These are phyloP conservation scores for Volucella bombylans DNA, from an alignment of 2,888 invertebrate genomes.

Conservation along the genomic window DNA sequence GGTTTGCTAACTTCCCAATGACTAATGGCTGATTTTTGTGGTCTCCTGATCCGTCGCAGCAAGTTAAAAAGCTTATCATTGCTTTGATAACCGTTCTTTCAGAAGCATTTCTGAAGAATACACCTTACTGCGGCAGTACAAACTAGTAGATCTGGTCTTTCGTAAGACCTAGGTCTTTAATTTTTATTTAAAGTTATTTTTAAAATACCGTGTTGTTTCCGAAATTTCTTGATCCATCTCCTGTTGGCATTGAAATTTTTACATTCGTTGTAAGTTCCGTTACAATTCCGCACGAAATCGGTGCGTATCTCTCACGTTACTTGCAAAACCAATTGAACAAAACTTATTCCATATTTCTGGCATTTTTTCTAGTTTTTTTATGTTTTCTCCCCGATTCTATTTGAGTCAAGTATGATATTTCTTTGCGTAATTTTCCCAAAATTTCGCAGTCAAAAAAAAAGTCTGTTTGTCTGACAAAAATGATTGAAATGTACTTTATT, in stretches of 20 bases:
- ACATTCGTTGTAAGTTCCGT: background rate
- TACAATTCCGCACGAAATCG: no score
- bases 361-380: background rate
- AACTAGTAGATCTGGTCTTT: no score
- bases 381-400: background rate
- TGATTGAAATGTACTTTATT: no score
- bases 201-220: no score
- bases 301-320: constrained; percentile 3
- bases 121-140: no score
- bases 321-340: background rate
- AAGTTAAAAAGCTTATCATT: background rate
- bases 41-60: background rate
- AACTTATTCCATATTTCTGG: background rate
- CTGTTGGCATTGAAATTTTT: no score
- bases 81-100: background rate
- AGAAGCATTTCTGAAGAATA: no score
- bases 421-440: constrained; percentile 2
- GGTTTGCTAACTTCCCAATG: background rate
- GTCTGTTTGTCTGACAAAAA: background rate
- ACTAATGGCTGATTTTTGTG: background rate
- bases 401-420: background rate
- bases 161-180: no score
- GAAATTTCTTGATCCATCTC: no score
- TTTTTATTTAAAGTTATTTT: no score
- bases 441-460: background rate